phyloP scores from a whole-genome alignment of 2,797 vertebrate genomes.

The Enoplosus armatus region DNA sequence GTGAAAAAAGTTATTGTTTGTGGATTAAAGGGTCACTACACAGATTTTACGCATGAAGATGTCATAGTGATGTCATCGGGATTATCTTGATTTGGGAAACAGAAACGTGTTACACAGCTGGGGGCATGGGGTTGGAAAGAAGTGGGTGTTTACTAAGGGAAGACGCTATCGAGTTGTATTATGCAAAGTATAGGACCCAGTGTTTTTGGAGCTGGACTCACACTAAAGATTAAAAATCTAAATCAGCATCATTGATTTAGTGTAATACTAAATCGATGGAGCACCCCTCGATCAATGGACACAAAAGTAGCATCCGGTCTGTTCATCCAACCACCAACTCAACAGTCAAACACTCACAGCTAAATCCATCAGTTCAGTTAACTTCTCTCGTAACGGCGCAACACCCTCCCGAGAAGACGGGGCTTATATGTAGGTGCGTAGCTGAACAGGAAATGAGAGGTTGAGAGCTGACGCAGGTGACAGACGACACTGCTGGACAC shows the following conservation, averaged over 20 bases:
- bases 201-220: neutral
- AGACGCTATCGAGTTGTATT: neutral
- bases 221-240: neutral
- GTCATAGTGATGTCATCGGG: neutral
- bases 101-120: neutral
- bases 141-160: neutral
- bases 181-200: neutral
- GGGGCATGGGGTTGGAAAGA: neutral
- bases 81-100: neutral
- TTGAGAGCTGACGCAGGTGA: slow-evolving; percentile 21
- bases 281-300: neutral
- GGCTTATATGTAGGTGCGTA: neutral
- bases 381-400: neutral
- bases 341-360: neutral
- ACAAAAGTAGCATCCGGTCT: too few relatives aligned
- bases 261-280: neutral
- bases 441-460: slow-evolving; percentile 12
- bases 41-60: neutral
- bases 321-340: neutral
- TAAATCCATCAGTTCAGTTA: neutral
- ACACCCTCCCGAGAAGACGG: neutral
- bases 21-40: neutral
- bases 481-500: neutral
- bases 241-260: neutral
- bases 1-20: neutral